Evolutionary conservation across 1,140 invertebrate species (phyloP).

Genomic region (Microplitis demolitor): DNA sequence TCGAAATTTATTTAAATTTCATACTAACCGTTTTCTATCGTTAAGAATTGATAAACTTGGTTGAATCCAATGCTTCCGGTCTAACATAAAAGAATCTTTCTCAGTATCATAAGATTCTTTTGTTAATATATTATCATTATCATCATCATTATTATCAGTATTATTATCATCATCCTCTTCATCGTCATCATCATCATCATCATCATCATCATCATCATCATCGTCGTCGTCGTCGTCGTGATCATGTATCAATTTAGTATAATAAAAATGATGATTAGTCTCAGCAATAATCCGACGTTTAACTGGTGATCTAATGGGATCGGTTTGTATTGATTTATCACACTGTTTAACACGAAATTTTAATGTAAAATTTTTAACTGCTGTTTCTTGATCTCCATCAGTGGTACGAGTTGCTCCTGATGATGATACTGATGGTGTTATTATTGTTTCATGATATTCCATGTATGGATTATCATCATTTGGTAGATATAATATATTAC

Average conservation of each 20-base stretch:
- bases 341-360: constrained; percentile 64
- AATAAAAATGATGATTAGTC: constrained; percentile 50
- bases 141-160: not conserved
- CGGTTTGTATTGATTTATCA: constrained; percentile 66
- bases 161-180: constrained; percentile 24
- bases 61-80: constrained; percentile 44
- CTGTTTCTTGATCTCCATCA: constrained; percentile 7
- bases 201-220: not conserved
- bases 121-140: constrained; percentile 40
- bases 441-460: constrained; percentile 59
- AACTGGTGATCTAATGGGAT: constrained; percentile 55
- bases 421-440: constrained; percentile 28
- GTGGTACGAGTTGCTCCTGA: too few relatives aligned
- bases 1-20: not conserved
- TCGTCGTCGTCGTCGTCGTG: not conserved
- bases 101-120: constrained; percentile 38
- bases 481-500: constrained; percentile 54
- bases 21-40: constrained; percentile 55
- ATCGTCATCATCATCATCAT: constrained; percentile 18
- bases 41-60: constrained; percentile 49
- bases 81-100: constrained; percentile 47
- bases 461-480: constrained; percentile 62
- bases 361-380: constrained; percentile 56
- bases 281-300: constrained; percentile 54
- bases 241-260: constrained; percentile 27